phyloP scores from a whole-genome alignment of 2,888 invertebrate genomes.

The Macroteleia sp. region DNA sequence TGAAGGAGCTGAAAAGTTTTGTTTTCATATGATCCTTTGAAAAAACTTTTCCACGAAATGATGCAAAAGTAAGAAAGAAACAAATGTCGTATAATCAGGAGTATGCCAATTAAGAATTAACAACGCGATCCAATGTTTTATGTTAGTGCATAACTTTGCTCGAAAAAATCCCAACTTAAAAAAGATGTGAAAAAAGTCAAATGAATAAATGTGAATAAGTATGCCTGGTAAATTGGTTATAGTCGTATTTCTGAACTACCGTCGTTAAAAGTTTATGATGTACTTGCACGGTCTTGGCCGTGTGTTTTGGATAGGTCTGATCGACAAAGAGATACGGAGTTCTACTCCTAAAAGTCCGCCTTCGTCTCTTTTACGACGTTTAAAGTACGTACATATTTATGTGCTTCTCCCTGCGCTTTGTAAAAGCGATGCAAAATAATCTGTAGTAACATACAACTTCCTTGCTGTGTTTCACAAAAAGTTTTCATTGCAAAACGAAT shows the following conservation, averaged over 20 bases:
- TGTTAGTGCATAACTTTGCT: slow-evolving; percentile 33
- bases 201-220: slow-evolving; percentile 61
- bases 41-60: slow-evolving; percentile 3
- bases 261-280: slow-evolving; percentile 65
- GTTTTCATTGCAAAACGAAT: slow-evolving; percentile 16
- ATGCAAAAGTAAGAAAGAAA: neutral
- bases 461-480: slow-evolving; percentile 7
- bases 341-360: slow-evolving; percentile 52
- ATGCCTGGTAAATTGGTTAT: slow-evolving; percentile 60
- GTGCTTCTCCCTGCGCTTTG: slow-evolving; percentile 42
- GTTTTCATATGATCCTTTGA: neutral
- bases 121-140: slow-evolving; percentile 44
- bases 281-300: slow-evolving; percentile 56
- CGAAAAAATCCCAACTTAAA: slow-evolving; percentile 27
- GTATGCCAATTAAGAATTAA: slow-evolving; percentile 45
- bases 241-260: slow-evolving; percentile 64
- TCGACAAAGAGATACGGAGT: slow-evolving; percentile 49
- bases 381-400: slow-evolving; percentile 63
- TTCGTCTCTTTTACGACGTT: slow-evolving; percentile 62
- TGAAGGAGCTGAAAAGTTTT: neutral
- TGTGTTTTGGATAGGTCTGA: slow-evolving; percentile 60
- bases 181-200: slow-evolving; percentile 21
- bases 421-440: slow-evolving; percentile 56
- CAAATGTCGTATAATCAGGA: slow-evolving; percentile 15
- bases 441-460: slow-evolving; percentile 41